These are phyloP conservation scores for Ianthella basta DNA, from an alignment of 37 sponge, comb jelly and placozoan genomes.

Conservation along the genomic window DNA sequence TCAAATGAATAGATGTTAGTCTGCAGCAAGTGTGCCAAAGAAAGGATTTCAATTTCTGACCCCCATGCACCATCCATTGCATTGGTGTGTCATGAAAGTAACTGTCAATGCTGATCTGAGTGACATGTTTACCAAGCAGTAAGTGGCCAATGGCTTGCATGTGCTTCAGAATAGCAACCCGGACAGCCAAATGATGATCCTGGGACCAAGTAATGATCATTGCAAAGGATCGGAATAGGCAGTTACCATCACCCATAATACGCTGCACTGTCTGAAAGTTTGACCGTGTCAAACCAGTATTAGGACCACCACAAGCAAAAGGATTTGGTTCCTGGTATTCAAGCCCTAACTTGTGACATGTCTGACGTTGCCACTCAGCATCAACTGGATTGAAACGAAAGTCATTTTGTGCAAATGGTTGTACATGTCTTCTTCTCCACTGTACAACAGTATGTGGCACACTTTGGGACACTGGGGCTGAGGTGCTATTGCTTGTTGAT, in stretches of 20 bases:
- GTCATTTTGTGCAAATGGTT: not conserved
- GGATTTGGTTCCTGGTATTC: not conserved
- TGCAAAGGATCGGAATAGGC: constrained; percentile 35
- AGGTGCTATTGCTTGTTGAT: not conserved
- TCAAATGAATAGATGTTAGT: not conserved
- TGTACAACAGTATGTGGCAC: not conserved
- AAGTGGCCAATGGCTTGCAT: not conserved
- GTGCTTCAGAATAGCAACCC: constrained; percentile 8
- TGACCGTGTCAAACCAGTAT: not conserved
- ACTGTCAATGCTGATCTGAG: not conserved
- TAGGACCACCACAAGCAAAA: constrained; percentile 15
- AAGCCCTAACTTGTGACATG: constrained; percentile 25
- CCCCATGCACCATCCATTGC: constrained; percentile 18
- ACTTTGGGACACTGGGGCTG: not conserved
- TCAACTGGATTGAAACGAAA: constrained; percentile 32
- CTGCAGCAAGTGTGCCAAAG: constrained; percentile 29
- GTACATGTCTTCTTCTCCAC: not conserved
- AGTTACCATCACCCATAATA: constrained; percentile 42
- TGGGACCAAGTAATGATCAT: constrained; percentile 12
- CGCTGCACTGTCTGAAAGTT: not conserved
- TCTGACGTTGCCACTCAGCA: constrained; percentile 34
- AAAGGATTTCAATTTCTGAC: constrained; percentile 1
- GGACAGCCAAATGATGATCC: constrained; percentile 10
- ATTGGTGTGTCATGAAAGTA: constrained; percentile 11
- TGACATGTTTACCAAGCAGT: not conserved